Evolutionary conservation across 2,797 vertebrate genomes (phyloP).

Genomic region (Columba guinea): DNA sequence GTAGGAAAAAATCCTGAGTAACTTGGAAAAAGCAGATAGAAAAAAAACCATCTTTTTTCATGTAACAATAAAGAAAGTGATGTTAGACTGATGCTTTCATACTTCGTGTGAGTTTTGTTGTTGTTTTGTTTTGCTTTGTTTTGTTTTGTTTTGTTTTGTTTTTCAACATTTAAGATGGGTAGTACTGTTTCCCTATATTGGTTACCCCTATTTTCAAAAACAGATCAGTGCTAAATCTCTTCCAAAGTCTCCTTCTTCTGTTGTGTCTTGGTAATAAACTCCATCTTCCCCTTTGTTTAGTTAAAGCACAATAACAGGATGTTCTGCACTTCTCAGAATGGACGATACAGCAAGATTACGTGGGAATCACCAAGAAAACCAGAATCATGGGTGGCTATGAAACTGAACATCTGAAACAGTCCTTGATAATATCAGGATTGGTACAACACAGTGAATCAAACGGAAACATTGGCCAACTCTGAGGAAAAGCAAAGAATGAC

Average conservation of each 20-base stretch:
- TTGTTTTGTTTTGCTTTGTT: neutral
- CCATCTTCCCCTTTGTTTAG: neutral
- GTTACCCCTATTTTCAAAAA: neutral
- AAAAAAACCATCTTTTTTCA: neutral
- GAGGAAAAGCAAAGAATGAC: neutral
- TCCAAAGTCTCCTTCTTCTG: neutral
- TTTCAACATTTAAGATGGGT: neutral
- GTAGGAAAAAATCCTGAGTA: neutral
- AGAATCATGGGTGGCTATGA: neutral
- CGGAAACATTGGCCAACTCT: neutral
- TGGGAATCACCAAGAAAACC: neutral
- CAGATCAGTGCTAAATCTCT: neutral
- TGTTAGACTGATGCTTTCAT: neutral
- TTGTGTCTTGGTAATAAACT: neutral
- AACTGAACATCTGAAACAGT: neutral
- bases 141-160: neutral
- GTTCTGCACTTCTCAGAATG: neutral
- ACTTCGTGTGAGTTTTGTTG: neutral
- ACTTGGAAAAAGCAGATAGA: neutral
- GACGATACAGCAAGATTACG: neutral
- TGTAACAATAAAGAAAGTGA: neutral
- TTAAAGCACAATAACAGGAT: neutral
- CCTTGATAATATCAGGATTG: neutral
- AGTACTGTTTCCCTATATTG: neutral
- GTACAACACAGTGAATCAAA: neutral